phyloP scores from a whole-genome alignment of 2,888 invertebrate species.

The Carcina quercana region DNA sequence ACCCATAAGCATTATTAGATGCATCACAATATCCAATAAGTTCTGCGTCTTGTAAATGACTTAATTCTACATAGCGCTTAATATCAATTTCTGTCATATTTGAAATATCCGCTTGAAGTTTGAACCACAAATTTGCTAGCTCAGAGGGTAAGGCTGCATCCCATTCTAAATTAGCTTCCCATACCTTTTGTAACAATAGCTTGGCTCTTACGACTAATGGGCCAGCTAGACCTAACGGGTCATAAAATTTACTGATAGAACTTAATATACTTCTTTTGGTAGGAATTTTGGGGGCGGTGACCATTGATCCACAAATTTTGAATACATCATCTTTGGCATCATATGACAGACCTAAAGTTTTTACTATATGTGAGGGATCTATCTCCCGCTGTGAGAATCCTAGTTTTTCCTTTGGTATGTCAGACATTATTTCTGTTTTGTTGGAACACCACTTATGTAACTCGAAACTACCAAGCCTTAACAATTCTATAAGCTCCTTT shows the following conservation, averaged over 20 bases:
- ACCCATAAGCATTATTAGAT: slow-evolving; percentile 5
- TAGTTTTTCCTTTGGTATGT: not conserved
- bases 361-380: not conserved
- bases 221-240: slow-evolving; percentile 4
- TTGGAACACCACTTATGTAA: slow-evolving; percentile 5
- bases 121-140: not conserved
- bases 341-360: slow-evolving; percentile 1
- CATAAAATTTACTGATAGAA: slow-evolving; percentile 2
- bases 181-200: not conserved
- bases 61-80: not conserved
- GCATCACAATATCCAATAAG: slow-evolving; percentile 1
- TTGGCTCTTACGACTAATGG: slow-evolving; percentile 3
- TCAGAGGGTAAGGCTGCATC: not conserved
- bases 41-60: not conserved
- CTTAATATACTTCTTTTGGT: slow-evolving; percentile 1
- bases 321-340: not conserved
- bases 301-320: not conserved
- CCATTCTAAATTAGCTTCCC: slow-evolving; percentile 1
- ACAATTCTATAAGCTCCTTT: not conserved
- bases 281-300: not conserved
- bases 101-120: not conserved
- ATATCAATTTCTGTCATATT: not conserved
- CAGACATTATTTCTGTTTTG: not conserved
- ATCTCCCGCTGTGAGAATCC: not conserved
- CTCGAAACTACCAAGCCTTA: not conserved